phyloP scores from a whole-genome alignment of 2,113 vertebrate genomes.

The Ellobius talpinus region DNA sequence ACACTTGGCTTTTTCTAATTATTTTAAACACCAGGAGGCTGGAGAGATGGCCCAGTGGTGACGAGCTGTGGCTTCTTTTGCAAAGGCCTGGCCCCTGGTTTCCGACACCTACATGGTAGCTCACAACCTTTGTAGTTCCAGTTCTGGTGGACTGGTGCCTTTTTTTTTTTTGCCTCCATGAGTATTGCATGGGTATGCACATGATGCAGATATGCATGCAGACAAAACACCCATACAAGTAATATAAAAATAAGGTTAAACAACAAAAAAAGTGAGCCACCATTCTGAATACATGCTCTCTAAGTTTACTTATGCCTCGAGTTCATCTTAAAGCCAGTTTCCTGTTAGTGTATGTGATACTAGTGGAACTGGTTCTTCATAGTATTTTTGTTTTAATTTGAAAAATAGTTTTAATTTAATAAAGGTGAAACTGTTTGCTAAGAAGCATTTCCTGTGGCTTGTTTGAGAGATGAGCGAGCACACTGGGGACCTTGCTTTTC shows the following conservation, averaged over 20 bases:
- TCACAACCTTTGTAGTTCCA: not conserved
- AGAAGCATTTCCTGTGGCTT: not conserved
- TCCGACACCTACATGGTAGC: not conserved
- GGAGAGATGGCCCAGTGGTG: not conserved
- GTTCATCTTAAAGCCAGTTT: not conserved
- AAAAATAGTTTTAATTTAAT: not conserved
- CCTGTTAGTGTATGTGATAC: not conserved
- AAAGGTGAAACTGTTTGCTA: not conserved
- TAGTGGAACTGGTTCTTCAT: conserved; percentile 16
- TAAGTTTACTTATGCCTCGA: not conserved
- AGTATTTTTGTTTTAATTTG: conserved; percentile 11
- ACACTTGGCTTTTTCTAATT: not conserved
- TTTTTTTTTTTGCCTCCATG: not conserved
- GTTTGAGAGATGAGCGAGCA: not conserved
- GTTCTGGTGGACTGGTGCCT: not conserved
- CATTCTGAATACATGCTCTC: not conserved
- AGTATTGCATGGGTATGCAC: not conserved
- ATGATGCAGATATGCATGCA: not conserved
- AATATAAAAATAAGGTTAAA: not conserved
- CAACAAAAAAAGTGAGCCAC: not conserved
- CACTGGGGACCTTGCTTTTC: not conserved
- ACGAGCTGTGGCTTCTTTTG: not conserved
- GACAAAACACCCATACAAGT: not conserved
- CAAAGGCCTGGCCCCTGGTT: not conserved
- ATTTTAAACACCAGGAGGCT: not conserved